A percentile compares a stretch with the other conserved stretches of the same genome.
phyloP scores from a whole-genome alignment of 1,140 invertebrate genomes.

The Bilobella aurantiaca region DNA sequence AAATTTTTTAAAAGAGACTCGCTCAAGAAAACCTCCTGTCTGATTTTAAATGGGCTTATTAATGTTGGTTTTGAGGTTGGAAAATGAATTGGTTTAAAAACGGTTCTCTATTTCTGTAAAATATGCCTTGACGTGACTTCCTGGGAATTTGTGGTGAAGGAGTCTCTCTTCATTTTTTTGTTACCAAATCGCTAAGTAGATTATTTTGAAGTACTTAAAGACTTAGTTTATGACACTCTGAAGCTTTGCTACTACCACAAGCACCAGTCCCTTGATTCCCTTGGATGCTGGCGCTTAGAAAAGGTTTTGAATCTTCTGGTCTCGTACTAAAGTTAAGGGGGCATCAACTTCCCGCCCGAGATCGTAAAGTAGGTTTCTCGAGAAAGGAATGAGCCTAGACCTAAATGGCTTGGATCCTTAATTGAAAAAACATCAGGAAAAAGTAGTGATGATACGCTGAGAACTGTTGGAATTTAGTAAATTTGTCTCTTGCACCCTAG shows the following conservation, averaged over 20 bases:
- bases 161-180: not conserved
- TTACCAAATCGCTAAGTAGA: constrained; percentile 7
- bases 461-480: not conserved
- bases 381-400: not conserved
- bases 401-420: not conserved
- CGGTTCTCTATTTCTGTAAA: not conserved
- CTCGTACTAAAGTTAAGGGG: not conserved
- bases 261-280: no score
- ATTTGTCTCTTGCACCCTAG: not conserved
- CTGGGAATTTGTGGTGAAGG: not conserved
- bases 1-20: not conserved
- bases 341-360: not conserved
- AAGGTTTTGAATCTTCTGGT: not conserved
- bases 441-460: not conserved
- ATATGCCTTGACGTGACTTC: constrained; percentile 6
- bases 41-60: constrained; percentile 5
- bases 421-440: constrained; percentile 9
- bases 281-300: no score
- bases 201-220: constrained; percentile 4
- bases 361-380: not conserved
- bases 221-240: not conserved
- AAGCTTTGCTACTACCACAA: no score
- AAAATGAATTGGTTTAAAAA: not conserved
- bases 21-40: not conserved
- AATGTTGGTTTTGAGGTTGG: not conserved